Evolutionary conservation across 2,888 invertebrate species (phyloP), one percentile per base, ranked within the genome.

Genomic region (Acleris laterana): DNA sequence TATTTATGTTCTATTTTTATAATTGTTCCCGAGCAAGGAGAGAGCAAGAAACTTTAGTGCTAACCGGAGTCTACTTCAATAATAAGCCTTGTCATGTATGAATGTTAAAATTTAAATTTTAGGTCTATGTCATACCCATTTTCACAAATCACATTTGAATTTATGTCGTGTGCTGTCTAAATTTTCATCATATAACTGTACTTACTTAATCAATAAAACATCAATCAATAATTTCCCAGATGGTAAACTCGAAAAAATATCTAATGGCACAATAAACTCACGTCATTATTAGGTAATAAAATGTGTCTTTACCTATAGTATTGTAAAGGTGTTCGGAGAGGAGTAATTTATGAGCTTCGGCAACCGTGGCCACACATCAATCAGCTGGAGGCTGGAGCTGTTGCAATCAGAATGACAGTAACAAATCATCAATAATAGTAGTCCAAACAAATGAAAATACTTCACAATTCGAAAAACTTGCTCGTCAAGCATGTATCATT

Each of bases 231-330:
- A 20, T n/a, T 42, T 38, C 25, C 22, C 32, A 42, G 32, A 55
- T 56, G 50, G 44, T 56, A 51, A 61, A 48, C 50, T 50, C 42
- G 53, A 22, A 48, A 44, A 56, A 60, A 55, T 50, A 17, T 55
- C 22, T 50, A 56, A 61, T 61, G 32, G 46, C 56, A 32, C 50
- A n/a, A 62, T 66, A 57, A 46, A 66, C 28, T 19, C 51, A 28
- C 59, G 53, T 44, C 60, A 61, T 56, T 44, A 65, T 56, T 61
- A 60, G 44, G 25, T 28, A 61, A 65, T 65, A 65, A 65, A 60
- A 59, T 42, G 11, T 49, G 44, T 50, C 22, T 56, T 25, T 51
- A 32, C 32, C 9, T 32, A 51, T 51, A 51, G 64, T 50, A 62
- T 62, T 61, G 50, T 65, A 66, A 66, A 66, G 28, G 51, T 57